These are phyloP conservation scores for Dascillus cervinus DNA, from an alignment of 2,888 invertebrate species.

Conservation along the genomic window DNA sequence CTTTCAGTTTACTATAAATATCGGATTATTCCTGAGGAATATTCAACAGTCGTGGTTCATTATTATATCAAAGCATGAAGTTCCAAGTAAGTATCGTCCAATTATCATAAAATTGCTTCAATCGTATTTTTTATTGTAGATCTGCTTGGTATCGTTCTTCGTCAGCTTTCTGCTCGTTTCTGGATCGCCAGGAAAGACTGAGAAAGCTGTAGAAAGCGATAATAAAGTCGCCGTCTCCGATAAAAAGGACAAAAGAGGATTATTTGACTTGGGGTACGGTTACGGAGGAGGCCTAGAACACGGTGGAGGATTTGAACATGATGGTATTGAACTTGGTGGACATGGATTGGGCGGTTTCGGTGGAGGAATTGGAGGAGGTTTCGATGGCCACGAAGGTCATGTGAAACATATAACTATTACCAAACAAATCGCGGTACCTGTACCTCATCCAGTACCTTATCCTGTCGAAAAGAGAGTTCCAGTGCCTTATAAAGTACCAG, in stretches of 20 bases:
- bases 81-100: constrained; percentile 30
- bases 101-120: neutral
- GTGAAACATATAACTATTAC: constrained; percentile 48
- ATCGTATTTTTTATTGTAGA: constrained; percentile 27
- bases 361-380: constrained; percentile 19
- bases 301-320: constrained; percentile 12
- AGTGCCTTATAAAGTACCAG: constrained; percentile 36
- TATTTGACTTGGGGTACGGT: constrained; percentile 29
- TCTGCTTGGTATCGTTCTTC: constrained; percentile 33
- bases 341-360: constrained; percentile 22
- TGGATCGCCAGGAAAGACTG: constrained; percentile 25
- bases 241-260: constrained; percentile 33
- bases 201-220: constrained; percentile 27
- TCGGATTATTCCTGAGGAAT: constrained; percentile 2
- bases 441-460: constrained; percentile 54
- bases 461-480: constrained; percentile 59
- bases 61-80: constrained; percentile 28
- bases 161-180: constrained; percentile 36
- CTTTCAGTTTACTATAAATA: constrained; percentile 11
- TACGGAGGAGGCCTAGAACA: constrained; percentile 17
- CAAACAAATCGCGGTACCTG: constrained; percentile 52
- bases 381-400: constrained; percentile 12
- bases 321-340: constrained; percentile 10
- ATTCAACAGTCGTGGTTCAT: constrained; percentile 32
- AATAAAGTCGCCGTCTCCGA: constrained; percentile 28